Base-by-base conservation (phyloP, 1,140 invertebrate species). In the Drosophila sp. region DNA sequence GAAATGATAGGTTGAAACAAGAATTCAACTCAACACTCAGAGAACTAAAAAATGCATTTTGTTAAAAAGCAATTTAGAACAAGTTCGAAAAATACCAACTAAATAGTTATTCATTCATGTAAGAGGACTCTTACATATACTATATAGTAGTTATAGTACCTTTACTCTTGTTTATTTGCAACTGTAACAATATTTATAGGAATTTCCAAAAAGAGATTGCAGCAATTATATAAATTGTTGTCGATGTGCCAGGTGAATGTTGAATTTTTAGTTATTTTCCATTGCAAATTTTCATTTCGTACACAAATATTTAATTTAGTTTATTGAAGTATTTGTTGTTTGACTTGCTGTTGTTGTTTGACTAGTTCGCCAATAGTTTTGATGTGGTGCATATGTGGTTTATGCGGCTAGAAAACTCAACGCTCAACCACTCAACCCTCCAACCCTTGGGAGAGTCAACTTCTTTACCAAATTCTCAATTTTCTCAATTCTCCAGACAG, bases 271-370 rank as follows among this genome's bases (percentile, higher is more conserved):
- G 27, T 50, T 32, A 7, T 32, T 65, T 54, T 54, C 11, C 40
- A 4, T 32, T n/a, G 58, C 34, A 61, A 75, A 78, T 87, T 81
- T 86, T 77, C 58, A 75, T 72, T 76, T 74, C 43, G 72, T 76
- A 40, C 50, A 82, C 82, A 87, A 87, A 87, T 89, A 87, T 87
- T 86, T 82, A 87, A 86, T 86, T 87, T 79, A 59, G 72, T 89
- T 86, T 86, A 77, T 84, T 84, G 80, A 77, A 86, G 80, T 84
- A 84, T 84, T 84, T 84, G 76, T 65, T 80, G 38, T 80, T 80
- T 65, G 72, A 66, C 71, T 83, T 83, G 80, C 67, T 65, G 50
- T 76, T 21, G 1, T 21, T 21, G 40, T 38, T 11, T 14, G 29
- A 16, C 38, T 59, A 82, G 70, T 63, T 75, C 61, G 46, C 38